These are phyloP conservation scores for Virgularia gustaviana DNA, from an alignment of 92 coral and sea anemone genomes.

Conservation along the genomic window DNA sequence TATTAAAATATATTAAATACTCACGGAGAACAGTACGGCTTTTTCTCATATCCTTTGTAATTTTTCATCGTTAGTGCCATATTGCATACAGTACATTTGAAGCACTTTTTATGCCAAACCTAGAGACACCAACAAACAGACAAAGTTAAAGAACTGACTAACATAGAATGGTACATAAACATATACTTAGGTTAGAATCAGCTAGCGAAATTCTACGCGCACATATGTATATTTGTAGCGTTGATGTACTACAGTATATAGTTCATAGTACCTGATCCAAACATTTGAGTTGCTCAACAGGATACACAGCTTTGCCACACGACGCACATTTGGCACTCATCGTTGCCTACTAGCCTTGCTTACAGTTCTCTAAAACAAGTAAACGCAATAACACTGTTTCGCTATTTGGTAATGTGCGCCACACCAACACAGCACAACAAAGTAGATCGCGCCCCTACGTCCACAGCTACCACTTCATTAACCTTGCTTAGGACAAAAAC, in stretches of 20 bases:
- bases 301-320: constrained; percentile 82
- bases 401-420: background rate
- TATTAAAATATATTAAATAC: no score
- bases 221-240: background rate
- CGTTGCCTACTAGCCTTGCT: constrained; percentile 4
- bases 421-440: background rate
- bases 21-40: constrained; percentile 84
- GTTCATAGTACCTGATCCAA: constrained; percentile 80
- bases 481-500: no score
- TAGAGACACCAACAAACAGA: constrained; percentile 11
- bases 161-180: no score
- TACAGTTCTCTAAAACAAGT: background rate
- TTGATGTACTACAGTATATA: background rate
- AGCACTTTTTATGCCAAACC: constrained; percentile 93
- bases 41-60: constrained; percentile 81
- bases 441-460: background rate
- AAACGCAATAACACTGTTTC: background rate
- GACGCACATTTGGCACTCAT: constrained; percentile 89
- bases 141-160: background rate
- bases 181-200: no score
- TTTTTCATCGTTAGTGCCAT: constrained; percentile 94
- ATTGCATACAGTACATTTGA: constrained; percentile 70
- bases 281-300: constrained; percentile 91
- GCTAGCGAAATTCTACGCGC: background rate
- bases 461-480: no score